Base-by-base conservation (phyloP, 2,888 invertebrate genomes). In the Cheilosia soror region DNA sequence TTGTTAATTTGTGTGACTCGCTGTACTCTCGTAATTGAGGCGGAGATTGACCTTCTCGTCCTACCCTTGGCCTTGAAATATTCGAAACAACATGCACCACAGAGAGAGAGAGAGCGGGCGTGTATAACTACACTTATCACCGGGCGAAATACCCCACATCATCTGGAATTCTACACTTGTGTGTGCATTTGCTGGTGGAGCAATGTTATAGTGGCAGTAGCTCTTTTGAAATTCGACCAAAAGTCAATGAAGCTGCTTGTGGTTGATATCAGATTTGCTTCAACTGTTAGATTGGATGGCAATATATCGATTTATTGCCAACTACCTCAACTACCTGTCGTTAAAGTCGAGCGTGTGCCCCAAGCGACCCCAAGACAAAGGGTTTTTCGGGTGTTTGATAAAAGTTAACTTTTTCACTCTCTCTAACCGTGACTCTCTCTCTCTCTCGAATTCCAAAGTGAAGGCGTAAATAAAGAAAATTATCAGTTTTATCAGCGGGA, bases 61-160 rank as follows among this genome's bases (percentile, higher is more conserved):
- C 76, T 71, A 85, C 85, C 85, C 76, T 81, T 85, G 85, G 85
- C 85, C 85, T 85, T 85, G 85, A 81, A 85, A 66, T 40, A 47
- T 57, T 66, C 42, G 29, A 65, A 85, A 53, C 66, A 75, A 71
- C 25, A 62, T 37, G 68, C 53, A 75, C 15, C 68, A 63, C 40
- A 65, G 71, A 76, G 84, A 81, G 71, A 68, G 55, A 42, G 62
- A 81, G 84, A 66, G 40, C 5, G 60, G 4, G n/a, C 2, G n/a
- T 5, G 71, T 58, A 44, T 63, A 51, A 33, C 40, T 65, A 80
- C 40, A 47, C 53, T 40, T 42, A 57, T 73, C 49, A 63, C 71
- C 85, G 81, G 84, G 42, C 62, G 33, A 40, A 66, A 44, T 72
- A 55, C 76, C 53, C 81, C 71, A 29, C 57, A 49, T 31, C 72